Evolutionary conservation across 1,140 invertebrate genomes (phyloP), one percentile per base, ranked within the genome.

Genomic region (Procambarus virginalis): DNA sequence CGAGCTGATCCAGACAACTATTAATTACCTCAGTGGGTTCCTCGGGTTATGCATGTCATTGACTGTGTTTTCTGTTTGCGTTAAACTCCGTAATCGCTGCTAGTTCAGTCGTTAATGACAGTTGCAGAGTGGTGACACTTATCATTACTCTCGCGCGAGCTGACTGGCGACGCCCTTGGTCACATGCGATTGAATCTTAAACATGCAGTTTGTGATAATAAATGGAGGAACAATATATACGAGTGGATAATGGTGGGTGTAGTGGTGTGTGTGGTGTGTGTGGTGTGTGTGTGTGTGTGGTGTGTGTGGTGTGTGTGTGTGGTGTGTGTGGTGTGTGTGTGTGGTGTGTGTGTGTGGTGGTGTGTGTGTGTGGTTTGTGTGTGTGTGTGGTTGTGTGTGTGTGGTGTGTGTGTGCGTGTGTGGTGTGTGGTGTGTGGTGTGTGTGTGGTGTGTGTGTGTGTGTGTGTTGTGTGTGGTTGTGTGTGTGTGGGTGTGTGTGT

Each of bases 231-330:
- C 4, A 64, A n/a, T n/a, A 58, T 49, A 45, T 3, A 34, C 14
- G 34, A 22, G 80, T 34, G 55, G 58, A 45, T 22, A 45, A 8
- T 14, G 20, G 8, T 51, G 60, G 73, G n/a, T 46, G 34, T 34
- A 34, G 34, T 34, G n/a, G 76, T 34, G 77, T 51, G 77, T 51
- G 20, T 79, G 77, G 51, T 78, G 46, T 78, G 77, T 49, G 51
- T 49, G 34, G 46, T 49, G 77, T 49, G 77, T 78, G 76, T 9
- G 76, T 49, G 17, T 64, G 17, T 64, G 60, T 10, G 20, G 17
- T 64, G 60, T 64, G 60, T 17, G 2, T 64, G 14, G 14, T 64
- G 60, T 64, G 60, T 64, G 60, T 64, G 14, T 64, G 60, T 64
- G 60, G 6, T 9, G n/a, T n/a, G n/a, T n/a, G n/a, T n/a, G n/a